Evolutionary conservation across 2,797 vertebrate species (phyloP), one percentile per base, ranked within the genome.

Genomic region (Heteromormyrus szaboi): DNA sequence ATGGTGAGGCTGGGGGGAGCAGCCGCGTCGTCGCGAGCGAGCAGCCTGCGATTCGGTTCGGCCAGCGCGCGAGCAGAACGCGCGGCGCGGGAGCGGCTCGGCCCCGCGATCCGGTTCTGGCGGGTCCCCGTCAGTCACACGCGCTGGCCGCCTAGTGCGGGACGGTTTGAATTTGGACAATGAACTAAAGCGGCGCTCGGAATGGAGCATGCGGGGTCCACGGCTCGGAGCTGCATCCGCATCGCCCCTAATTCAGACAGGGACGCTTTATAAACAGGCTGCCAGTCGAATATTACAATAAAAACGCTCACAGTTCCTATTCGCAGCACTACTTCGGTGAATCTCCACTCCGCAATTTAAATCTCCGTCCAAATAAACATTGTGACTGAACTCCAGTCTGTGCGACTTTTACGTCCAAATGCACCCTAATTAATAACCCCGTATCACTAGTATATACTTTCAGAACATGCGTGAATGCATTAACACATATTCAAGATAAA

Each of bases 141-240:
- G 84, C 84, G 19, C 17, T 44, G 76, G 14, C 76, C 8, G 37
- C 41, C 19, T 5, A n/a, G 76, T 81, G 76, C 76, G 76, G 76
- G 76, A 81, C 76, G 76, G 41, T 81, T 81, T 81, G 19, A 81
- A 81, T 81, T 46, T 41, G 72, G 76, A 81, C 76, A 46, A 81
- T 81, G 41, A 46, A n/a, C 17, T 41, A 81, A 46, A 81, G 41
- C 41, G 76, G 2, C 19, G 17, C 9, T 46, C 5, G 76, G 41
- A 81, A 19, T 17, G 41, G 76, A 81, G 2, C 76, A n/a, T 46
- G 17, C 76, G 17, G 14, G 8, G 41, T 44, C 76, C 37, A 7
- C 76, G 72, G 72, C 33, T 37, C 72, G 41, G 41, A 46, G 44
- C 41, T 46, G 76, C 68, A 12, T 33, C 33, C 65, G 65, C 65